Conservation (phyloP, 2,888 invertebrate species). For the Elysia crispata region DNA sequence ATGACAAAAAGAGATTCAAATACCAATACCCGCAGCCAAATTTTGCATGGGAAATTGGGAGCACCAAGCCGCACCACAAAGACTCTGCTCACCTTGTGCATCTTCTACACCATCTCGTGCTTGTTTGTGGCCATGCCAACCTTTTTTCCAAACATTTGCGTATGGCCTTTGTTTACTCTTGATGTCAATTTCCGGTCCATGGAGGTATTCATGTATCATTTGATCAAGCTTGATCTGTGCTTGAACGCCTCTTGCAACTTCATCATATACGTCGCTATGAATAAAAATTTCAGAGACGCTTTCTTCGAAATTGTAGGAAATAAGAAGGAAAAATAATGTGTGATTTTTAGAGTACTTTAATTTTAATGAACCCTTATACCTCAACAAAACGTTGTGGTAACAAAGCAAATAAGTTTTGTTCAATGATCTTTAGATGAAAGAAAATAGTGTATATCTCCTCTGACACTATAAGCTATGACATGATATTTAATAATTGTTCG, state of each 20-base stretch:
- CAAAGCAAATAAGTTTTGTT: no score
- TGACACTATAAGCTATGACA: no score
- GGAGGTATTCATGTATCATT: constrained; percentile 32
- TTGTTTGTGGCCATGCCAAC: constrained; percentile 32
- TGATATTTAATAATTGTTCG: no score
- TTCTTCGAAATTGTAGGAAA: constrained; percentile 11
- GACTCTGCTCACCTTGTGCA: constrained; percentile 33
- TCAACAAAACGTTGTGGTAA: no score
- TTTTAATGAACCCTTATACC: no score
- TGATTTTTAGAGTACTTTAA: no score
- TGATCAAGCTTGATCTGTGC: constrained; percentile 28
- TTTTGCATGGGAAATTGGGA: no score
- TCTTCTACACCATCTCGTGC: constrained; percentile 30
- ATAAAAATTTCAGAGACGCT: constrained; percentile 39
- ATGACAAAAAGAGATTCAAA: background rate
- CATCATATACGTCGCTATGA: constrained; percentile 41
- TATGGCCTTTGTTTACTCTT: constrained; percentile 17
- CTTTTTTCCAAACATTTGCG: constrained; percentile 27
- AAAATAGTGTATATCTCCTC: no score
- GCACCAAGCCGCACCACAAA: constrained; percentile 32
- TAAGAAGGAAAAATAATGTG: no score
- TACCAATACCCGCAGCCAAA: no score
- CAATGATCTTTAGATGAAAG: no score
- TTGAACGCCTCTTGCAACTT: constrained; percentile 40
- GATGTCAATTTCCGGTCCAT: constrained; percentile 9